phyloP scores from a whole-genome alignment of 2,113 vertebrate species.

The Coreoperca whiteheadi region DNA sequence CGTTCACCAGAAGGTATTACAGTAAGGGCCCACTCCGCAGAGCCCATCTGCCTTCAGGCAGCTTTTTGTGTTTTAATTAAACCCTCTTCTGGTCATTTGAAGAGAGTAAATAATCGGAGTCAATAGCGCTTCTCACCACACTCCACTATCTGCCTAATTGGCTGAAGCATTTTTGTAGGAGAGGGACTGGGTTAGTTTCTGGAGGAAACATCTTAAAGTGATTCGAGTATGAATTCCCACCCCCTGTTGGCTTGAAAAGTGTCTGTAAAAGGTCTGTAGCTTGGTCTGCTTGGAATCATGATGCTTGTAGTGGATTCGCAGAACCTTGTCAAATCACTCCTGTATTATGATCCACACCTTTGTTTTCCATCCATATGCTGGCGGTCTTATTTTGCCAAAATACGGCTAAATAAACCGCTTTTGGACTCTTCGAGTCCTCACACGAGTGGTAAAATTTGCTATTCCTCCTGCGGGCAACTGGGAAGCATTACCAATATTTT shows the following conservation, averaged over 20 bases:
- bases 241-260: conserved; percentile 1
- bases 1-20: conserved; percentile 20
- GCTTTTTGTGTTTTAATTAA: conserved; percentile 71
- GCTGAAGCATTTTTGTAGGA: conserved; percentile 13
- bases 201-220: conserved; percentile 13
- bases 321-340: neutral
- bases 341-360: neutral
- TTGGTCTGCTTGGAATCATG: neutral
- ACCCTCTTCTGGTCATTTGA: conserved; percentile 56
- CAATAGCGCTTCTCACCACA: conserved; percentile 29
- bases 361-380: neutral
- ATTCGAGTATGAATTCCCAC: neutral
- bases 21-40: conserved; percentile 32
- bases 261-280: neutral
- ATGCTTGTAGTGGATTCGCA: neutral
- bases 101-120: conserved; percentile 55
- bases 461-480: neutral
- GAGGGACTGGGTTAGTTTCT: conserved; percentile 5
- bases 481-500: neutral
- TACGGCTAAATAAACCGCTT: neutral
- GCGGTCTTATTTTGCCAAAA: neutral
- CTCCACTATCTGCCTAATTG: conserved; percentile 52
- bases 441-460: neutral
- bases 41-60: conserved; percentile 51
- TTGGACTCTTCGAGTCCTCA: neutral